Conservation (phyloP, 2,797 vertebrate species). For the Astyanax mexicanus region DNA sequence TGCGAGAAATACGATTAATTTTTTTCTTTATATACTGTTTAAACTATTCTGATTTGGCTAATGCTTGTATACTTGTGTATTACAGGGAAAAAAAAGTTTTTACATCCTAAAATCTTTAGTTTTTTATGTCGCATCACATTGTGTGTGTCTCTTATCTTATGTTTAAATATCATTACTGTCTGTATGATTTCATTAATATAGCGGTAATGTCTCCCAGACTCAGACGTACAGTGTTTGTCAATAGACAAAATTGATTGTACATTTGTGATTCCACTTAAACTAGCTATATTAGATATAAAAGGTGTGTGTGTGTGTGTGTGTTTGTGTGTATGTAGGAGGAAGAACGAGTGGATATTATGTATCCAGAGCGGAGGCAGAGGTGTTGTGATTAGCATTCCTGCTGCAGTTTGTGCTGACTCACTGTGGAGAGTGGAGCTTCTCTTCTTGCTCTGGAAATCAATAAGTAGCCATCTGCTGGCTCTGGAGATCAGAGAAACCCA, state of each 20-base stretch:
- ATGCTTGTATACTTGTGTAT: too few species aligned
- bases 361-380: too few species aligned
- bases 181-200: too few species aligned
- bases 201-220: not conserved
- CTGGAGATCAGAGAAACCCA: not conserved
- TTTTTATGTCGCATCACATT: too few species aligned
- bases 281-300: not conserved
- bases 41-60: too few species aligned
- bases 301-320: not conserved
- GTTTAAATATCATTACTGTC: too few species aligned
- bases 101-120: too few species aligned
- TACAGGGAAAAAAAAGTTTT: too few species aligned
- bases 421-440: not conserved
- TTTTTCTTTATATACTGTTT: too few species aligned
- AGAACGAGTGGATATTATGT: not conserved
- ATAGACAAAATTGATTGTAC: not conserved
- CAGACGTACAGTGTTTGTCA: not conserved
- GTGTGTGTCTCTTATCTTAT: too few species aligned
- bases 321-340: not conserved
- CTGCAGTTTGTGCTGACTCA: constrained; percentile 29
- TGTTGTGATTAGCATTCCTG: not conserved
- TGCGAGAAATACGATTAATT: too few species aligned
- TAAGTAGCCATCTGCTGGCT: constrained; percentile 7
- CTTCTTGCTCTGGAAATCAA: constrained; percentile 29
- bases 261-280: not conserved